Percentiles rank a stretch among this genome's conserved stretches.
Evolutionary conservation across 1,140 invertebrate species (phyloP).

Genomic region (Macrocentrus cingulum): DNA sequence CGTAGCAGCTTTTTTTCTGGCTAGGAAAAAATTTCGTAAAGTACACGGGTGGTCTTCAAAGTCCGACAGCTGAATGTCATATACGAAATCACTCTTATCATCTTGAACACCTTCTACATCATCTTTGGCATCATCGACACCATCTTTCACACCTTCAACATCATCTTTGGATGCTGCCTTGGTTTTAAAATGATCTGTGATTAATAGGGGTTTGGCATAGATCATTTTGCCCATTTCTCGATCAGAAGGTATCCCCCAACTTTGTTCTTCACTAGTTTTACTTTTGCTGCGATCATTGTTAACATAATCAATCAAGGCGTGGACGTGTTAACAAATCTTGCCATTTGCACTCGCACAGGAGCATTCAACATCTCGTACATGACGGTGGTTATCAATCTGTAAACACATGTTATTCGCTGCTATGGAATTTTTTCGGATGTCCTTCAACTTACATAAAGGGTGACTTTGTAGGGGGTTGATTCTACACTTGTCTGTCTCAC

Average conservation of each 20-base stretch:
- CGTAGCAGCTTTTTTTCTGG: background rate
- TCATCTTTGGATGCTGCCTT: background rate
- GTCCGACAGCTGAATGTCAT: conserved; percentile 14
- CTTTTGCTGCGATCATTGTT: conserved; percentile 17
- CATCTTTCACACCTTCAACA: no score
- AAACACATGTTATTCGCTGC: conserved; percentile 4
- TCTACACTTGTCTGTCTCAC: conserved; percentile 6
- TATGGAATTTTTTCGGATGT: conserved; percentile 1
- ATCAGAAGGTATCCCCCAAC: conserved; percentile 21
- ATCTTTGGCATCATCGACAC: no score
- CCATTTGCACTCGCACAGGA: background rate
- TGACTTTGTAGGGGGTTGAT: conserved; percentile 18
- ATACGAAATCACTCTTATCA: no score
- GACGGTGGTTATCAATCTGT: conserved; percentile 20
- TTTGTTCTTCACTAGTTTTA: conserved; percentile 21
- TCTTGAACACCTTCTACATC: no score
- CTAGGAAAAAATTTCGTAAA: background rate
- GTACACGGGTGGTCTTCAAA: background rate
- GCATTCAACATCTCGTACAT: conserved; percentile 5
- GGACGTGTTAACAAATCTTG: conserved; percentile 25
- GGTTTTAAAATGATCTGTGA: conserved; percentile 17
- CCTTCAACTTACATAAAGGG: background rate
- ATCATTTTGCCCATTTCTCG: conserved; percentile 14
- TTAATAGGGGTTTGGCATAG: conserved; percentile 9
- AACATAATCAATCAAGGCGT: conserved; percentile 17